Evolutionary conservation across 2,797 vertebrate genomes (phyloP).

Genomic region (Alectoris magna): DNA sequence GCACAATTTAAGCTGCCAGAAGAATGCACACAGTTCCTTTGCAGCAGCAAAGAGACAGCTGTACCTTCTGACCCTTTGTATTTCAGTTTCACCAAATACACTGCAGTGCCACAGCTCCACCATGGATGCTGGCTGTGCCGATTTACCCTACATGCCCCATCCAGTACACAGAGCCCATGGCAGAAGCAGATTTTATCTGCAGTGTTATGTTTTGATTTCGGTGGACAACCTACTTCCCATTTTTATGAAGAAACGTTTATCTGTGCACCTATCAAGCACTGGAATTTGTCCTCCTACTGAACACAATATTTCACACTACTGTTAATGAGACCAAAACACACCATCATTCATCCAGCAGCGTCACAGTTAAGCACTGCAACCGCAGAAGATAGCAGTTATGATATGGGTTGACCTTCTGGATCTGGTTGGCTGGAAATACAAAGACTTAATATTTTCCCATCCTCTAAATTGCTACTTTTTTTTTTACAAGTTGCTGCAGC

Average conservation of each 20-base stretch:
- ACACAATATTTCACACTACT: background rate
- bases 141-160: background rate
- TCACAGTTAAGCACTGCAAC: fast-evolving
- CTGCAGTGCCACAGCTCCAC: background rate
- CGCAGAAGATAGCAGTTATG: background rate
- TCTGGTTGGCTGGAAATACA: background rate
- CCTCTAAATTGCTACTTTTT: slow-evolving; percentile 16
- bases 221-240: background rate
- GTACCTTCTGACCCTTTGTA: background rate
- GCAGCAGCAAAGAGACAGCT: background rate
- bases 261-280: background rate
- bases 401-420: background rate
- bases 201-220: background rate
- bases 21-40: background rate
- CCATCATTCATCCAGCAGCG: background rate
- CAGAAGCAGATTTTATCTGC: background rate
- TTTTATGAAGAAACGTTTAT: fast-evolving
- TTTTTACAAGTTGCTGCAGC: background rate
- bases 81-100: background rate
- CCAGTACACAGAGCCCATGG: background rate
- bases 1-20: background rate
- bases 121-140: fast-evolving
- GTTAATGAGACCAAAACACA: background rate
- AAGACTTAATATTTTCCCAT: background rate
- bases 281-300: background rate